Percentiles rank a stretch among this genome's conserved stretches.
These are phyloP conservation scores for Nyctibius bracteatus DNA, from an alignment of 2,113 vertebrate genomes.

Conservation along the genomic window DNA sequence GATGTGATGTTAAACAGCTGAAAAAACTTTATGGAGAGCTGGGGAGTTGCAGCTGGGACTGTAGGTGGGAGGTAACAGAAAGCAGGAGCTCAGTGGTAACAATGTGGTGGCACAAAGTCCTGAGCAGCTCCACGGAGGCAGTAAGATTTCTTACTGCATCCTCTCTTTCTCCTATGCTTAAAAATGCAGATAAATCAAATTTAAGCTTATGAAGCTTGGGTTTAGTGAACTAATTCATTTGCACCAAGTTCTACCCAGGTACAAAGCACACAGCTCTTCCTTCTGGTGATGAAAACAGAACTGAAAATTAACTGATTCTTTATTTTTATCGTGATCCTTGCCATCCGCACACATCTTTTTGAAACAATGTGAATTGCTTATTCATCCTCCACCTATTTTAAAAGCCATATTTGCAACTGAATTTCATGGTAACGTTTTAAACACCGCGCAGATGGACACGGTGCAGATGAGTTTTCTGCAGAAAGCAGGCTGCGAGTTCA, in stretches of 20 bases:
- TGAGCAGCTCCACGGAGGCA: accelerated
- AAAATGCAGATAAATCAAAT: background rate
- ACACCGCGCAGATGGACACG: too few species aligned
- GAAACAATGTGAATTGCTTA: accelerated
- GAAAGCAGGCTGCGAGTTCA: accelerated
- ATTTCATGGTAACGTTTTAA: background rate
- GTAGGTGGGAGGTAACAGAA: background rate
- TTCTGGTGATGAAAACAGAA: background rate
- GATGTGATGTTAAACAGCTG: background rate
- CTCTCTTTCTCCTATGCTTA: background rate
- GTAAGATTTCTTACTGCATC: accelerated
- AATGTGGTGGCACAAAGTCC: background rate
- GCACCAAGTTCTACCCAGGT: too few species aligned
- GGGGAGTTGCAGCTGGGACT: background rate
- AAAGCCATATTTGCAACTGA: background rate
- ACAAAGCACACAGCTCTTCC: background rate
- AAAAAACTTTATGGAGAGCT: background rate
- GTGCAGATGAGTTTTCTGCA: accelerated
- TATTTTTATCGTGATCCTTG: background rate
- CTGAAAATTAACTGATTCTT: background rate
- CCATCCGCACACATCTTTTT: background rate
- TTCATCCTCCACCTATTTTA: background rate
- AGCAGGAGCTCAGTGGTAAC: background rate
- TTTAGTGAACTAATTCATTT: background rate
- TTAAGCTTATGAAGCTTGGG: background rate